phyloP scores from a whole-genome alignment of 2,797 vertebrate genomes.

The Neostethus bicornis region DNA sequence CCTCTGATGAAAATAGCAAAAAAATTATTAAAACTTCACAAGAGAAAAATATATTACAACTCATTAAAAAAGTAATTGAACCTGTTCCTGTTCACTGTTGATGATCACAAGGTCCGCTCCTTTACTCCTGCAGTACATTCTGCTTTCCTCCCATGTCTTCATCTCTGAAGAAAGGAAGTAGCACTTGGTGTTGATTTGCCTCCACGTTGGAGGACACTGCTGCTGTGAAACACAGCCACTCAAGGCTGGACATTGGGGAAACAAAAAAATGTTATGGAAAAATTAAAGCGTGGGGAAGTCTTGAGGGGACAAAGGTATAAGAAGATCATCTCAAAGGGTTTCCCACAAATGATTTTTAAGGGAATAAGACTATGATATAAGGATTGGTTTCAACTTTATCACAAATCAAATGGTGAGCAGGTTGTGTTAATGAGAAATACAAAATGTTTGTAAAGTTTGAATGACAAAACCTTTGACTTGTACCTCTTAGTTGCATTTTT shows the following conservation, averaged over 20 bases:
- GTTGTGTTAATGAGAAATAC: no score
- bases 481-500: not conserved
- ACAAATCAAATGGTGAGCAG: no score
- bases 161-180: conserved; percentile 18
- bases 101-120: conserved; percentile 43
- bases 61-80: not conserved
- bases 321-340: no score
- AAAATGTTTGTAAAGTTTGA: not conserved
- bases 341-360: no score
- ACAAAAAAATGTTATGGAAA: not conserved
- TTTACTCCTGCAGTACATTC: conserved; percentile 25
- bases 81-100: conserved; percentile 32
- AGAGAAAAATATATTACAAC: not conserved
- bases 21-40: not conserved
- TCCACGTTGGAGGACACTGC: conserved; percentile 29
- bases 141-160: conserved; percentile 31
- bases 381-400: no score
- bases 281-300: no score
- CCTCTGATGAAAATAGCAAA: conserved; percentile 8
- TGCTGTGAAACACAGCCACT: not conserved
- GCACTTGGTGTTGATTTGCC: conserved; percentile 13
- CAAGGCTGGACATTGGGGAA: conserved; percentile 8
- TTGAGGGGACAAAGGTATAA: no score
- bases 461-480: no score
- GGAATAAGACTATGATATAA: no score